Base-by-base conservation (phyloP, 2,888 invertebrate genomes). In the Nomada hirtipes region DNA sequence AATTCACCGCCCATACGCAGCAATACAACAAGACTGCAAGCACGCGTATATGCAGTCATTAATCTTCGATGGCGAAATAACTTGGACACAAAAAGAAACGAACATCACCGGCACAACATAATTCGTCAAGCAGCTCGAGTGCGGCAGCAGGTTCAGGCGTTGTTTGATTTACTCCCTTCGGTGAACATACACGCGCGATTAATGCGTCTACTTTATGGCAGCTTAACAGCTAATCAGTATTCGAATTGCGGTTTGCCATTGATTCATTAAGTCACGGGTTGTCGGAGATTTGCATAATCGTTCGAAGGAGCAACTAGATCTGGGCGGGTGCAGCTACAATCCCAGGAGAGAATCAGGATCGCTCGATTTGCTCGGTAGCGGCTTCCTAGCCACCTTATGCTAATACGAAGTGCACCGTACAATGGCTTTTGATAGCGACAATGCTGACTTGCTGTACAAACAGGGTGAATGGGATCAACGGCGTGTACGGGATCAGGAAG, bases 371-470 rank as follows among this genome's bases (percentile, higher is more conserved):
- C 75, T 76, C 26, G 77, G 70, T 76, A 70, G 69, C 76, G 69
- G 75, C 67, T 70, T 77, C 70, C 70, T 57, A 70, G 72, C 67
- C 70, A 73, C 53, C 85, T 84, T 85, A 82, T 82, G 85, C 85
- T 85, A 85, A 82, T 84, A 76, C 65, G 29, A 52, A 55, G 44
- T 53, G 60, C 60, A 20, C 23, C 59, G 36, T 64, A 79, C 80
- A 84, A 80, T 84, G 68, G 84, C 84, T 84, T 84, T 72, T 80
- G 76, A 74, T 76, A 79, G 76, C 70, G 84, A 80, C 84, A 84
- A 76, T 77, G 73, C 70, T 73, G 76, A 80, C 80, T 76, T 71
- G 65, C 75, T 59, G 80, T 84, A 55, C 80, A 84, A 80, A 76
- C 68, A 81, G 59, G 60, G 42, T 29, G 78, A 79, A 64, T 53